A percentile compares a stretch with the other conserved stretches of the same genome.
Conservation (phyloP, 2,113 vertebrate genomes). For the Smithornis capensis region DNA sequence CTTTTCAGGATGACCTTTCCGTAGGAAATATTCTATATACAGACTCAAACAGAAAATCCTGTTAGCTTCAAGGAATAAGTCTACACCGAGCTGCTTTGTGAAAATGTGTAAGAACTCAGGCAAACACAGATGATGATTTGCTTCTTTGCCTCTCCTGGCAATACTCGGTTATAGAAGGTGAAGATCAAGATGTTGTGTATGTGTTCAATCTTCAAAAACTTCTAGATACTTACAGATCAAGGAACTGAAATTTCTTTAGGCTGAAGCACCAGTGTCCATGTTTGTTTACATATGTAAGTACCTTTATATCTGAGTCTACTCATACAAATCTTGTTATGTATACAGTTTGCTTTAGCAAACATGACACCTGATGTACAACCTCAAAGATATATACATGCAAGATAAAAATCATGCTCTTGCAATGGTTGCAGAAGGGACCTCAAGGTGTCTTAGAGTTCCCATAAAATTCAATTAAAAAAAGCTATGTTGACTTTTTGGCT, state of each 20-base stretch:
- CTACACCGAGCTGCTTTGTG: neutral
- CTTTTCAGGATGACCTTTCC: neutral
- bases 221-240: neutral
- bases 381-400: accelerated
- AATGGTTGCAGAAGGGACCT: accelerated
- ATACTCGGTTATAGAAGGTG: neutral
- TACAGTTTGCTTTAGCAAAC: accelerated
- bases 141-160: neutral
- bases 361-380: no score
- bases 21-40: neutral
- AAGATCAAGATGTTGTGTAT: neutral
- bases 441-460: neutral
- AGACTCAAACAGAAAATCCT: neutral
- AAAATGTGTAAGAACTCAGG: neutral
- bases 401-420: neutral
- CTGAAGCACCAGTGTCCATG: accelerated
- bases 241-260: neutral
- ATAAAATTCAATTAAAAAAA: neutral
- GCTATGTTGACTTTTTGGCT: neutral
- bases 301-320: neutral
- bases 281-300: neutral
- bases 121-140: neutral
- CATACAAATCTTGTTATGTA: accelerated
- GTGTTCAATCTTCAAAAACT: neutral
- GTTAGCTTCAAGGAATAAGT: neutral